Evolutionary conservation across 2,113 vertebrate species (phyloP).

Genomic region (Bufo bufo): DNA sequence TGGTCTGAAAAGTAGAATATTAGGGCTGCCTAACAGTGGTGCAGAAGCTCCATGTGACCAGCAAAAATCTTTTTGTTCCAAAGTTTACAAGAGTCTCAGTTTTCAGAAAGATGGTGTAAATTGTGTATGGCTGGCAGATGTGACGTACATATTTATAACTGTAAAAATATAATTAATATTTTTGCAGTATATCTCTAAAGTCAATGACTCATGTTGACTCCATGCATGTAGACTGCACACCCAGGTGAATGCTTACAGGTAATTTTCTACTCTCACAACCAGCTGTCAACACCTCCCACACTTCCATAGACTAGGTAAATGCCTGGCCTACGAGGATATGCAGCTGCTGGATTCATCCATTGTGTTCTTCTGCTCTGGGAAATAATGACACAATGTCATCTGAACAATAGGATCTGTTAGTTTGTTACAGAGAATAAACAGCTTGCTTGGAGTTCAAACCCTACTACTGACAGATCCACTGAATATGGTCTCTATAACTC

Average conservation of each 20-base stretch:
- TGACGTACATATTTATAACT: background rate
- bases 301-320: conserved; percentile 58
- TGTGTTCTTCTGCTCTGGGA: conserved; percentile 58
- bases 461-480: conserved; percentile 48
- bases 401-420: conserved; percentile 56
- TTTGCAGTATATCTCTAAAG: conserved; percentile 23
- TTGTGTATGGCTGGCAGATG: background rate
- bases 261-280: conserved; percentile 56
- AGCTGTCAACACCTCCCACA: conserved; percentile 62
- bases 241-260: conserved; percentile 38
- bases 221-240: background rate
- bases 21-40: background rate
- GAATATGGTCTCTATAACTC: conserved; percentile 41
- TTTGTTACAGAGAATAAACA: conserved; percentile 57
- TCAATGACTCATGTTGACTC: background rate
- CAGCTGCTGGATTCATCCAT: conserved; percentile 64
- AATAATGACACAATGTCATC: conserved; percentile 59
- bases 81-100: background rate
- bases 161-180: background rate
- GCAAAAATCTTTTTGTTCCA: background rate
- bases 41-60: background rate
- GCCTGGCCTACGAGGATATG: conserved; percentile 36
- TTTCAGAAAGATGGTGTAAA: background rate
- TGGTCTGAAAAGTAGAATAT: background rate
- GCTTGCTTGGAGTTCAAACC: conserved; percentile 53